Percentiles rank a stretch among this genome's conserved stretches.
Evolutionary conservation across 2,888 invertebrate species (phyloP).

Genomic region (Phengaris alcon): DNA sequence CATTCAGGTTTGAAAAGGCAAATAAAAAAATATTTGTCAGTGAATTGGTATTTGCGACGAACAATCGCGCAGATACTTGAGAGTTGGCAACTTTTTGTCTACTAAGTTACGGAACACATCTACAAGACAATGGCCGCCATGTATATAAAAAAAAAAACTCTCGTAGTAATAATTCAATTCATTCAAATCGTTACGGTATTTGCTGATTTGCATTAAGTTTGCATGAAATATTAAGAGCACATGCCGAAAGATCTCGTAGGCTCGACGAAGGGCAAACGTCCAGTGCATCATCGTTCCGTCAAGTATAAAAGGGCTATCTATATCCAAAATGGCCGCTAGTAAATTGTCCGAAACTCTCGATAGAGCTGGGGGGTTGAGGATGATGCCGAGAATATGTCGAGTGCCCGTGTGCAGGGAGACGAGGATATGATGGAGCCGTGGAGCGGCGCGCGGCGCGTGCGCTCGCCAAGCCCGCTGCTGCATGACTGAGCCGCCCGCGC

Average conservation of each 20-base stretch:
- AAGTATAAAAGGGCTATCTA: constrained; percentile 21
- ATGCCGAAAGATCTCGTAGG: too few relatives aligned
- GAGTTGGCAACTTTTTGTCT: not conserved
- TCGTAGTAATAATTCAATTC: not conserved
- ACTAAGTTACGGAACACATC: too few relatives aligned
- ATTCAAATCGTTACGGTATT: constrained; percentile 4
- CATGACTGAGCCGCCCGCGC: constrained; percentile 55
- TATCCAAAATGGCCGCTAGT: constrained; percentile 46
- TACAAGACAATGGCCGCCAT: too few relatives aligned
- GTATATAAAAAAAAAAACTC: too few relatives aligned
- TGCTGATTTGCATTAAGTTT: too few relatives aligned
- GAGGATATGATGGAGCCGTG: constrained; percentile 81
- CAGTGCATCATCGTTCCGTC: not conserved
- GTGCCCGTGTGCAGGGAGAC: constrained; percentile 81
- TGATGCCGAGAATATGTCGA: constrained; percentile 79
- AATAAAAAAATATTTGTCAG: not conserved
- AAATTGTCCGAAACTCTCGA: constrained; percentile 70
- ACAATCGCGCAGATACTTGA: not conserved
- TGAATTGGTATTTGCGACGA: not conserved
- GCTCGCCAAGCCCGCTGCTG: constrained; percentile 69
- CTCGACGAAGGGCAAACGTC: too few relatives aligned
- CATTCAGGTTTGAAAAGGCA: too few relatives aligned
- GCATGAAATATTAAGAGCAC: too few relatives aligned
- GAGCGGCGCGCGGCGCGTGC: constrained; percentile 73
- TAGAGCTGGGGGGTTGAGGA: constrained; percentile 75